Base-by-base conservation (phyloP, 2,113 vertebrate genomes). In the Prunella fulvescens region DNA sequence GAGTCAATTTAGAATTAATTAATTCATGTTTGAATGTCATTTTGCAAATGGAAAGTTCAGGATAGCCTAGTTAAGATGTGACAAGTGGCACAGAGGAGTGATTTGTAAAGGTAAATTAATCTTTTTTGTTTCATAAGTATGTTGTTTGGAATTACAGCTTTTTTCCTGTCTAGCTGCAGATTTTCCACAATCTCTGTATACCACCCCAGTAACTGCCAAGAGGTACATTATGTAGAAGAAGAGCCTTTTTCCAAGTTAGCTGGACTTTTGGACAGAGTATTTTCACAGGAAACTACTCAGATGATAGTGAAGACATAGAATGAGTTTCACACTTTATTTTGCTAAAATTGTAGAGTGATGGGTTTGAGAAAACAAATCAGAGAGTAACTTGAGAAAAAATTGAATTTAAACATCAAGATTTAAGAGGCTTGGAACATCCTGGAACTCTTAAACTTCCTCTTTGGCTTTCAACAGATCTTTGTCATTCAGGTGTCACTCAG, bases 1-100 rank as follows among this genome's bases (percentile, higher is more conserved):
- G 42, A 80, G 29, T 65, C 47, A 85, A 29, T 76, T 87, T 50
- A 83, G 70, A 57, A 86, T 92, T 95, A 81, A 83, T 83, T 92
- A 92, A 33, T 70, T 95, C 31, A 28, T n/a, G 11, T 83, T 74
- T 83, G 47, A 83, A 77, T 77, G 54, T 47, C 39, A 78, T 88
- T 95, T 94, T 90, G 44, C 28, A 92, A 93, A 74, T 50, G 53
- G 51, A 67, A 83, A 81, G 35, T 88, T 86, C 79, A 71, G 44
- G 60, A 78, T 86, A 35, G 69, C 86, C 51, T 77, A 86, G 92
- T 95, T 92, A 95, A 92, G 76, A 80, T 71, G 58, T 86, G 74
- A 90, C 81, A 88, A 74, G 76, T 74, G n/a, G 20, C 56, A 64
- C 18, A 71, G 79, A 90, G 42, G 17, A 93, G 8, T 77, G 71